Evolutionary conservation across 1,140 invertebrate species (phyloP).

Genomic region (Sycobia sp.): DNA sequence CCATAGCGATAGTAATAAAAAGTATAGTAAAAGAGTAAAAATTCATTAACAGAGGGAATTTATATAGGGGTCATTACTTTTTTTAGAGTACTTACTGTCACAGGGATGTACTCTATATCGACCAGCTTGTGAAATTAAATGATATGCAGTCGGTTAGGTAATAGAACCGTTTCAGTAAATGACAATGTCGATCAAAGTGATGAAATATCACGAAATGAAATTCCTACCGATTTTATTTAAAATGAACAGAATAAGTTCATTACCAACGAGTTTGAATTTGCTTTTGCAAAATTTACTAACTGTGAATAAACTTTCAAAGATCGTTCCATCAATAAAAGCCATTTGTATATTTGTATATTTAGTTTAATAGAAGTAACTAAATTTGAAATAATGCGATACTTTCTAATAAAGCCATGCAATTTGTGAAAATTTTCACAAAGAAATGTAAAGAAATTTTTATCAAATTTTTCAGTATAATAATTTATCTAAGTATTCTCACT

Average conservation of each 20-base stretch:
- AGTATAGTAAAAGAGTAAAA: slow-evolving; percentile 35
- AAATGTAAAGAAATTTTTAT: slow-evolving; percentile 15
- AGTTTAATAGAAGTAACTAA: slow-evolving; percentile 1
- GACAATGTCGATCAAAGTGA: slow-evolving; percentile 16
- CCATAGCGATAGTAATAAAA: slow-evolving; percentile 35
- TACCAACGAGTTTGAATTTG: too few species aligned
- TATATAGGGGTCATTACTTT: slow-evolving; percentile 28
- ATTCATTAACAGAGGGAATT: slow-evolving; percentile 15
- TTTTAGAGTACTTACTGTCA: slow-evolving; percentile 65
- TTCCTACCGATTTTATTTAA: neutral
- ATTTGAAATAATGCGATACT: neutral
- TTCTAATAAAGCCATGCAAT: slow-evolving; percentile 31
- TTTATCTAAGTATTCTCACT: slow-evolving; percentile 16
- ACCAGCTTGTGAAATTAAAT: slow-evolving; percentile 65
- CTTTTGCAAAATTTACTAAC: too few species aligned
- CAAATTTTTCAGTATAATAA: slow-evolving; percentile 7
- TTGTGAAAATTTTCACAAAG: slow-evolving; percentile 10
- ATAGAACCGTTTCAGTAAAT: slow-evolving; percentile 39
- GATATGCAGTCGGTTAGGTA: slow-evolving; percentile 53
- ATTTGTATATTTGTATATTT: neutral
- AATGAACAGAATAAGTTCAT: neutral
- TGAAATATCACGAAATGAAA: slow-evolving; percentile 2
- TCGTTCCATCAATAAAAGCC: too few species aligned
- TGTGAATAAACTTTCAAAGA: too few species aligned
- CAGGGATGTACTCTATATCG: slow-evolving; percentile 68